These are phyloP conservation scores for Pteria penguin DNA, from an alignment of 2,888 invertebrate species.

Conservation along the genomic window DNA sequence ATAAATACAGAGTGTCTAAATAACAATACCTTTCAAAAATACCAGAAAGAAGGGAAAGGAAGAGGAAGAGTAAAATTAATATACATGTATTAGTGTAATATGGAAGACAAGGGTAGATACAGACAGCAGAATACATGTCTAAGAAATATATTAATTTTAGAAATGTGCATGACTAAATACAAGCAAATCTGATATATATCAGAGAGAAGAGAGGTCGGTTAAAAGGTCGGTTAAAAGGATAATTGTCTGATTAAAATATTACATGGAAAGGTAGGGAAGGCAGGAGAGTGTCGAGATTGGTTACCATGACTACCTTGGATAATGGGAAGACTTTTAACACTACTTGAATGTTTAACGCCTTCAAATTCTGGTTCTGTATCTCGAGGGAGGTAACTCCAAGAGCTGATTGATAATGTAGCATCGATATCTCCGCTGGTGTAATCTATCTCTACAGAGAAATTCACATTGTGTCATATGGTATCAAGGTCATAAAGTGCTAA, in stretches of 20 bases:
- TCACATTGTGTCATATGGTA: too few species aligned
- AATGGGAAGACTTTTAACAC: conserved; percentile 27
- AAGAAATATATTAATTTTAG: background rate
- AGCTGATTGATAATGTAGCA: conserved; percentile 67
- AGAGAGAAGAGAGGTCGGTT: background rate
- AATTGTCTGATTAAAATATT: too few species aligned
- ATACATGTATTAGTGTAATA: background rate
- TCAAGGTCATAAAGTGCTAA: too few species aligned
- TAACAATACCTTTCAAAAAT: too few species aligned
- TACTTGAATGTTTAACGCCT: conserved; percentile 21
- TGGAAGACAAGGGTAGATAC: background rate
- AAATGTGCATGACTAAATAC: background rate
- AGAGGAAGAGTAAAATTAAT: too few species aligned
- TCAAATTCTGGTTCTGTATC: conserved; percentile 37
- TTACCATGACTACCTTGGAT: conserved; percentile 34
- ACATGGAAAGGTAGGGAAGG: too few species aligned
- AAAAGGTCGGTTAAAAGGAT: background rate
- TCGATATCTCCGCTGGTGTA: conserved; percentile 65
- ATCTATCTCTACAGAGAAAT: conserved; percentile 57
- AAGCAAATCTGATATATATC: too few species aligned
- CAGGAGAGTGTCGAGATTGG: background rate
- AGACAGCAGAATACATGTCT: background rate
- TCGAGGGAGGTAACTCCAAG: conserved; percentile 61
- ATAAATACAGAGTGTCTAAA: too few species aligned
- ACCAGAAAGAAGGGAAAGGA: too few species aligned